phyloP scores from a whole-genome alignment of 2,797 vertebrate genomes.

The Gallinago stenura region DNA sequence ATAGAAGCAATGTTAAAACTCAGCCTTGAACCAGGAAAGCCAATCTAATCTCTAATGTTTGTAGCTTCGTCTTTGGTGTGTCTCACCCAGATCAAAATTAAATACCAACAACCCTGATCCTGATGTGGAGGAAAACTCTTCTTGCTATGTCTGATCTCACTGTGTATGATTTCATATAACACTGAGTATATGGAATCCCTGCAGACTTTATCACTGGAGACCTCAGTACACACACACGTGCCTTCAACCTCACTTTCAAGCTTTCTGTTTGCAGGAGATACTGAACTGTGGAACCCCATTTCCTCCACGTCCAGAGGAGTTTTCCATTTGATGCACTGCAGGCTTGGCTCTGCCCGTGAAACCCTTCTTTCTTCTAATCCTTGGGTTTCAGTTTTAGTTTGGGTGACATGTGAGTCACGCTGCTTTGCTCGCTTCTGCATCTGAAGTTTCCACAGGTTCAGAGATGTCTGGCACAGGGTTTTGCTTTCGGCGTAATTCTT shows the following conservation, averaged over 20 bases:
- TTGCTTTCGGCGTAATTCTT: neutral
- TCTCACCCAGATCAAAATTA: neutral
- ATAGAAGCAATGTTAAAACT: neutral
- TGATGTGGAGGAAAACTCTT: neutral
- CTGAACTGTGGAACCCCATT: neutral
- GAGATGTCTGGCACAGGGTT: neutral
- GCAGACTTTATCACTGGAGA: neutral
- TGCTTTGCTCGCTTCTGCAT: neutral
- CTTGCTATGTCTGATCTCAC: neutral
- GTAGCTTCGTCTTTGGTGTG: neutral
- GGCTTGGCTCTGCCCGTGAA: neutral
- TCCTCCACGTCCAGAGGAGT: neutral
- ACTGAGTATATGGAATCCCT: neutral
- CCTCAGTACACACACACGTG: neutral
- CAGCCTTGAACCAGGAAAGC: neutral
- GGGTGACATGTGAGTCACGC: neutral
- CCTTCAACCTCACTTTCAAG: neutral
- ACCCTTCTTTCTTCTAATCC: neutral
- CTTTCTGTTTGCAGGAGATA: neutral
- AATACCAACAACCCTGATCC: neutral
- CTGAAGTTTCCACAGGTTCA: neutral
- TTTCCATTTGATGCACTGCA: neutral
- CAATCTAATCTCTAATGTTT: neutral
- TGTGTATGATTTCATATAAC: neutral
- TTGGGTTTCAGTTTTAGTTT: neutral